A percentile compares a stretch with the other conserved stretches of the same genome.
Conservation (phyloP, 2,888 invertebrate species). For the Parnassius orleans region DNA sequence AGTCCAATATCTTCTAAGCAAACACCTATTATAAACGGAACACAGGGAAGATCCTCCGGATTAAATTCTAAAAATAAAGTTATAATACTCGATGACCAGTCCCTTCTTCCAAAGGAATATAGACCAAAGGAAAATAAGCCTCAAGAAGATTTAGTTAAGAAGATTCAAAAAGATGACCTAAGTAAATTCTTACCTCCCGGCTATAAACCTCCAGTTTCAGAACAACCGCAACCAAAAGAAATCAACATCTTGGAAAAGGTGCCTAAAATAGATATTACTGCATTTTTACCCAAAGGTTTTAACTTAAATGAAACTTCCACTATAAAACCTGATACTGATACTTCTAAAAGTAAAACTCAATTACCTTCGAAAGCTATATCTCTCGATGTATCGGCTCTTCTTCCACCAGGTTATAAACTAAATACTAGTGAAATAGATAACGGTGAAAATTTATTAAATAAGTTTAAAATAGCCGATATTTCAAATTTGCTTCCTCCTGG, state of each 20-base stretch:
- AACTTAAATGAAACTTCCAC: constrained; percentile 57
- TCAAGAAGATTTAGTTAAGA: constrained; percentile 65
- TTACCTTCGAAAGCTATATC: constrained; percentile 48
- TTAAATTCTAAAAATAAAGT: constrained; percentile 82
- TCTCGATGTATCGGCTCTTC: constrained; percentile 81
- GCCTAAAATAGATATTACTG: constrained; percentile 71
- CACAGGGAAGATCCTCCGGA: constrained; percentile 76
- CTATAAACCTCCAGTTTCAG: constrained; percentile 75
- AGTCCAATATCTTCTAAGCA: constrained; percentile 37
- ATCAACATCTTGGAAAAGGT: constrained; percentile 53
- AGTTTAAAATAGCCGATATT: constrained; percentile 72
- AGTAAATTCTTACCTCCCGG: constrained; percentile 84
- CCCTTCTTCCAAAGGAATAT: constrained; percentile 79
- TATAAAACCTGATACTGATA: constrained; percentile 47
- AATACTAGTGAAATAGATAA: constrained; percentile 48
- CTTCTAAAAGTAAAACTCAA: constrained; percentile 45
- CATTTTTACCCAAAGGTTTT: constrained; percentile 83
- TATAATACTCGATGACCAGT: constrained; percentile 76
- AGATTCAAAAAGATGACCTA: constrained; percentile 79
- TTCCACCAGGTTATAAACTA: constrained; percentile 82
- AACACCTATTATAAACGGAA: constrained; percentile 55
- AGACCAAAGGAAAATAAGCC: constrained; percentile 64
- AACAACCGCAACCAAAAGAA: constrained; percentile 45
- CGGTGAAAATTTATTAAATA: constrained; percentile 41
- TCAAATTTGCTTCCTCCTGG: constrained; percentile 83